A percentile compares a stretch with the other conserved stretches of the same genome.
Evolutionary conservation across 1,140 invertebrate genomes (phyloP).

Genomic region (Hyposmocoma kahamanoa): DNA sequence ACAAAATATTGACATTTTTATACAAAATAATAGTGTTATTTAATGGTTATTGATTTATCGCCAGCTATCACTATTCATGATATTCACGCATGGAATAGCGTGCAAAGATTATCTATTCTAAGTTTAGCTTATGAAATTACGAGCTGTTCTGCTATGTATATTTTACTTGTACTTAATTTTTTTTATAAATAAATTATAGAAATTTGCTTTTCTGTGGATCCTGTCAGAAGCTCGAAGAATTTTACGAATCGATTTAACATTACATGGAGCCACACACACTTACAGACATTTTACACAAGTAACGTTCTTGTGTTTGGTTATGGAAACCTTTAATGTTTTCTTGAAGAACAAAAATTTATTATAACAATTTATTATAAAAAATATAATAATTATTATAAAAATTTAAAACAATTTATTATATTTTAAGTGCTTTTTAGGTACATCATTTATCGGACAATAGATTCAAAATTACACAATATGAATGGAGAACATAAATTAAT

Average conservation of each 20-base stretch:
- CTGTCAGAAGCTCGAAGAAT: slow-evolving; percentile 61
- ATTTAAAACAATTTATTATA: too few species aligned
- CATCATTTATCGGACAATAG: too few species aligned
- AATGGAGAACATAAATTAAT: too few species aligned
- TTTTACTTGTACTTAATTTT: slow-evolving; percentile 29
- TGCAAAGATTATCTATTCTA: neutral
- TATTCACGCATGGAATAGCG: neutral
- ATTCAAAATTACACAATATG: too few species aligned
- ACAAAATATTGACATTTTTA: neutral
- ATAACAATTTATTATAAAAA: too few species aligned
- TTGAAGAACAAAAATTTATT: too few species aligned
- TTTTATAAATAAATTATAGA: slow-evolving; percentile 41
- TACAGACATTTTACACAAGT: slow-evolving; percentile 5
- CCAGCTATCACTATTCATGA: neutral
- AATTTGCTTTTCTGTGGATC: slow-evolving; percentile 30
- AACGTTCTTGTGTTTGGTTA: neutral
- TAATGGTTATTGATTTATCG: neutral
- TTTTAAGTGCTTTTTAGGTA: too few species aligned
- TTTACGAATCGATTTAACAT: slow-evolving; percentile 46
- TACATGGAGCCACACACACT: slow-evolving; percentile 40
- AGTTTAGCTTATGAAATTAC: neutral
- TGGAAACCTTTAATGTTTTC: neutral
- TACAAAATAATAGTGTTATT: too few species aligned
- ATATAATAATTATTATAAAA: too few species aligned
- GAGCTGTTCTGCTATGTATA: neutral